Evolutionary conservation across 2,113 vertebrate species (phyloP), one percentile per base, ranked within the genome.

Genomic region (Tachysurus vachellii): DNA sequence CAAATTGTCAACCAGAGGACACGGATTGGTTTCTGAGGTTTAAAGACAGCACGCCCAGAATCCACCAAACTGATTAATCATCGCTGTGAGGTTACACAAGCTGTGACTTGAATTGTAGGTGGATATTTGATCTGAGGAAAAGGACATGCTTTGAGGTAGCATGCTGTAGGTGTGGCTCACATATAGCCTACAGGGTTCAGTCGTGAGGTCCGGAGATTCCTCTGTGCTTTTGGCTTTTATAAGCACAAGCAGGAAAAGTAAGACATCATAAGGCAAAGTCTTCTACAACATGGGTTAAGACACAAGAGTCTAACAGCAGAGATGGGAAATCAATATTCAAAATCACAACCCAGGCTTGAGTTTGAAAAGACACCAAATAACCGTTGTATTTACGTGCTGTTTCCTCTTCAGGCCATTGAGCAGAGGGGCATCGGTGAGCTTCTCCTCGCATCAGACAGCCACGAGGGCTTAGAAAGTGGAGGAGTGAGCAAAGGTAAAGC

Each of bases 381-480:
- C 3, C 2, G 6, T 26, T 59, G 66, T 21, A 50, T 76, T 77
- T 16, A 54, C 36, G 31, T 31, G 11, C 57, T 47, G 70, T 76
- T 83, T 54, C n/a, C 54, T 50, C 47, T 0, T 59, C 53, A 99
- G 98, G 96, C 97, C 54, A 90, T 99, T 84, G 36, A 95, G 75
- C 93, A 92, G 66, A 95, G 97, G 92, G 97, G 97, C 44, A 96
- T 99, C 76, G 93, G 93, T 57, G 98, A 99, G 83, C 89, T 98
- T 73, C 88, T 99, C 82, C 87, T 99, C 91, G 98, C 98, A 50
- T 96, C 97, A 0, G 97, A 99, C 90, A 92, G 91, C 83, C 92
- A 93, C 64, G 92, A 95, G 0, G 92, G 94, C 1, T 80, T 98
- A n/a, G 92, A 90, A 0, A 90, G 90, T 0, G 97, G 97, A 42